A percentile compares a stretch with the other conserved stretches of the same genome.
phyloP scores from a whole-genome alignment of 2,113 vertebrate species.

The Alexandromys fortis region DNA sequence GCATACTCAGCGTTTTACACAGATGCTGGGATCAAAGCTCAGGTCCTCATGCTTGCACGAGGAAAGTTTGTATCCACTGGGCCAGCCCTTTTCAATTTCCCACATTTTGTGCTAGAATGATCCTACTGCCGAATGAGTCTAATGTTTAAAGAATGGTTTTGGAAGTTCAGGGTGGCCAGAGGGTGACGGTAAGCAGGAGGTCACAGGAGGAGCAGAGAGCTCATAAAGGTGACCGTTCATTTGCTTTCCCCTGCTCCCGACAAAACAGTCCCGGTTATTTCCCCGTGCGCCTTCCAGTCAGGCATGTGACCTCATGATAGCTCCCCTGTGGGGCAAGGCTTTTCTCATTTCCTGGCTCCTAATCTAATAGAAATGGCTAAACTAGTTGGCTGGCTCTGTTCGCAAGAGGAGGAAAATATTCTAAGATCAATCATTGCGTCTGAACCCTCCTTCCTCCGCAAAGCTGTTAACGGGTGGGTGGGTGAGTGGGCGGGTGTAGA shows the following conservation, averaged over 20 bases:
- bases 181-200: rapidly evolving
- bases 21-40: neutral
- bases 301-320: constrained; percentile 12
- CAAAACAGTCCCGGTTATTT: constrained; percentile 43
- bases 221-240: neutral
- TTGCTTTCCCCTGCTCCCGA: neutral
- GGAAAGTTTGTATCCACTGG: too few species aligned
- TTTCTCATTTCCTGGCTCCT: constrained; percentile 77
- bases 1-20: neutral
- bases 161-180: neutral
- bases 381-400: constrained; percentile 58
- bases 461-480: constrained; percentile 8
- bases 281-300: constrained; percentile 15
- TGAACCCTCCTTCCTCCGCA: constrained; percentile 33
- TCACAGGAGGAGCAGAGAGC: neutral
- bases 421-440: constrained; percentile 54
- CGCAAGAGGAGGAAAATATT: constrained; percentile 20
- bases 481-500: neutral
- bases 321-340: constrained; percentile 65
- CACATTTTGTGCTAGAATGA: neutral
- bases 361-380: constrained; percentile 80
- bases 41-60: neutral
- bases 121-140: neutral
- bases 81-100: neutral
- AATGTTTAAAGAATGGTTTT: neutral